Evolutionary conservation across 2,113 vertebrate genomes (phyloP).

Genomic region (Microtus pennsylvanicus): DNA sequence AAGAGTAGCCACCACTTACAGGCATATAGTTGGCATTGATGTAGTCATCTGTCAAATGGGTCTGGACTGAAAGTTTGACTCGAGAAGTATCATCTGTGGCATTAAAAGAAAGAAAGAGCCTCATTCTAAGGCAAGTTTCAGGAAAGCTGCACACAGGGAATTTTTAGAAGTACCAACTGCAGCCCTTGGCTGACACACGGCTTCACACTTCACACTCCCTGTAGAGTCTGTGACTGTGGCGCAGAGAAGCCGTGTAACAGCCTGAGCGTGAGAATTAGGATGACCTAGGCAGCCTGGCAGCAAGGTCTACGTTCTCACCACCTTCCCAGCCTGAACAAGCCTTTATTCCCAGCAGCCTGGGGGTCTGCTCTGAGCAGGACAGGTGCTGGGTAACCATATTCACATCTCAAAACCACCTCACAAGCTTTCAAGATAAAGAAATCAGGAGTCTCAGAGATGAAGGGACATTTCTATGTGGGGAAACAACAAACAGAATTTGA

Average conservation of each 20-base stretch:
- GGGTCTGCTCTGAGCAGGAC: not conserved
- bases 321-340: not conserved
- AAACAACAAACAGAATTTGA: not conserved
- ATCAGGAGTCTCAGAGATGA: not conserved
- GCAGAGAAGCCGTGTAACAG: not conserved
- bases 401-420: not conserved
- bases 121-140: not conserved
- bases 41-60: constrained; percentile 91
- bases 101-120: constrained; percentile 25
- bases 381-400: not conserved
- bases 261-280: not conserved
- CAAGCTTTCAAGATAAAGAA: not conserved
- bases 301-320: not conserved
- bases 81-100: constrained; percentile 94
- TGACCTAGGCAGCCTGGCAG: not conserved
- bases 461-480: not conserved
- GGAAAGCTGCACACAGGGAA: not conserved
- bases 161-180: not conserved
- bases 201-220: not conserved
- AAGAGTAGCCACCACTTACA: constrained; percentile 85
- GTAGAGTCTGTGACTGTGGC: rapidly evolving
- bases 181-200: rapidly evolving
- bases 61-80: constrained; percentile 93
- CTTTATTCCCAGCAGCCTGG: not conserved
- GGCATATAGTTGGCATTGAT: constrained; percentile 98